phyloP scores from a whole-genome alignment of 2,113 vertebrate genomes.

The Embiotoca jacksoni region DNA sequence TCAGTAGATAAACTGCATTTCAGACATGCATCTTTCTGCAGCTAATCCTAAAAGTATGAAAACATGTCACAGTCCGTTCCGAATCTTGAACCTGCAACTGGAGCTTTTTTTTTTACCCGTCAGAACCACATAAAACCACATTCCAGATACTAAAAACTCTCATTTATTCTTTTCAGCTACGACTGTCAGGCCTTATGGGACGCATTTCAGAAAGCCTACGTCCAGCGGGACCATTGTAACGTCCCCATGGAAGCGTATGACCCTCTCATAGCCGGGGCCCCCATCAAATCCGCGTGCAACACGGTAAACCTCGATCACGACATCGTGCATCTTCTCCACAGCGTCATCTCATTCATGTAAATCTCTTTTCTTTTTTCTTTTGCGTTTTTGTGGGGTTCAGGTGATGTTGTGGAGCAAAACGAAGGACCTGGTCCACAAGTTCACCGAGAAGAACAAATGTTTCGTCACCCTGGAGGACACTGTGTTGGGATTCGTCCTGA shows the following conservation, averaged over 20 bases:
- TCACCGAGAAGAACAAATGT: slow-evolving; percentile 72
- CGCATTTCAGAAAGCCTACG: slow-evolving; percentile 70
- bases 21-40: no score
- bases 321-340: not conserved
- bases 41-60: no score
- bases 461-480: slow-evolving; percentile 88
- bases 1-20: no score
- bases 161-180: slow-evolving; percentile 19
- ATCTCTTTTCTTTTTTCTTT: no score
- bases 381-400: slow-evolving; percentile 69
- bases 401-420: slow-evolving; percentile 92
- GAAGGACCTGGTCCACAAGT: slow-evolving; percentile 76
- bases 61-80: no score
- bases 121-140: not conserved
- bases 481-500: slow-evolving; percentile 85
- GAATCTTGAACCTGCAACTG: no score
- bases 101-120: no score
- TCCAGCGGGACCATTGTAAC: slow-evolving; percentile 65
- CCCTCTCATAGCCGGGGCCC: slow-evolving; percentile 31
- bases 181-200: slow-evolving; percentile 72
- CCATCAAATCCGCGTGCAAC: slow-evolving; percentile 60
- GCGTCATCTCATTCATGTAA: no score
- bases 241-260: slow-evolving; percentile 74
- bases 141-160: not conserved
- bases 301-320: slow-evolving; percentile 56